Conservation (phyloP, 1,140 invertebrate species). For the Zaprionus africanus region DNA sequence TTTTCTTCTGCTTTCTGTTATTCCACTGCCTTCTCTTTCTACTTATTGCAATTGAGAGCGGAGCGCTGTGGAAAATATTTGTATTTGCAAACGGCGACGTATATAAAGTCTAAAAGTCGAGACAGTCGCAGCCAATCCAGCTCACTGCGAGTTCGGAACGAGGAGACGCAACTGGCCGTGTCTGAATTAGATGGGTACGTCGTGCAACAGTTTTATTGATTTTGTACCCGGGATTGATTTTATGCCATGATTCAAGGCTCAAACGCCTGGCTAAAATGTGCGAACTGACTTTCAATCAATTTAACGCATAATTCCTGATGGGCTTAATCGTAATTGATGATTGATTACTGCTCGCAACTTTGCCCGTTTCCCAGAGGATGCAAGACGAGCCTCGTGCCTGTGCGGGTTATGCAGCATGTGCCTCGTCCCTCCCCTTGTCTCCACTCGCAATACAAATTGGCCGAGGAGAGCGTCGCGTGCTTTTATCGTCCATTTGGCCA, state of each 20-base stretch:
- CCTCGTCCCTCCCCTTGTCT: neutral
- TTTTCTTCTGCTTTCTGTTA: neutral
- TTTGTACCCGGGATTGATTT: slow-evolving; percentile 69
- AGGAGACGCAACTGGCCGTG: neutral
- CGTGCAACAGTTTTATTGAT: slow-evolving; percentile 73
- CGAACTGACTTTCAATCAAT: slow-evolving; percentile 83
- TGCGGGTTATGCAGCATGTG: neutral
- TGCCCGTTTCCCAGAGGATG: slow-evolving; percentile 9
- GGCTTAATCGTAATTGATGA: slow-evolving; percentile 84
- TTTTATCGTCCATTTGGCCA: slow-evolving; percentile 59
- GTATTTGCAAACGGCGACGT: slow-evolving; percentile 50
- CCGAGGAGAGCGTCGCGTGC: slow-evolving; percentile 30
- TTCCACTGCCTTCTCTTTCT: slow-evolving; percentile 7
- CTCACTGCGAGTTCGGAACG: neutral
- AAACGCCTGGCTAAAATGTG: slow-evolving; percentile 53
- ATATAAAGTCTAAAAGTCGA: slow-evolving; percentile 35
- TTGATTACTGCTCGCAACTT: slow-evolving; percentile 68
- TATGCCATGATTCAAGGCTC: slow-evolving; percentile 69
- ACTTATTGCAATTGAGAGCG: slow-evolving; percentile 22
- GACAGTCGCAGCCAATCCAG: slow-evolving; percentile 6
- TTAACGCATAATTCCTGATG: slow-evolving; percentile 84
- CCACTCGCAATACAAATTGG: slow-evolving; percentile 29
- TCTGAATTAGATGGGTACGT: slow-evolving; percentile 2
- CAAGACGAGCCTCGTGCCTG: neutral
- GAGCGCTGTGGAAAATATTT: slow-evolving; percentile 62